Base-by-base conservation (phyloP, 2,888 invertebrate genomes). In the Brassicogethes aeneus region DNA sequence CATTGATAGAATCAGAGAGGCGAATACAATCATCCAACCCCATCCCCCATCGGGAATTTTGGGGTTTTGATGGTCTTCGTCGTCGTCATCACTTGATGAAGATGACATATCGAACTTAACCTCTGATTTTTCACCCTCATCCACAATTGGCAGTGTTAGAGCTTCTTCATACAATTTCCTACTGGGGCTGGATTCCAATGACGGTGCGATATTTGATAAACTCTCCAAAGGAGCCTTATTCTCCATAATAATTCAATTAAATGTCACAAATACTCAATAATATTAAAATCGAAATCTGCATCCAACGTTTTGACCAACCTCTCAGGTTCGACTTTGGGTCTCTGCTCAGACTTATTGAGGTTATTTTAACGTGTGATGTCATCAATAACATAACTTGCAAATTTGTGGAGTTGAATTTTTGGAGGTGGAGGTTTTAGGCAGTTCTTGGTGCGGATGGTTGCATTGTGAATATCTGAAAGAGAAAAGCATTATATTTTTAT, bases 21-120 rank as follows among this genome's bases (percentile, higher is more conserved):
- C 82, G 30, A 85, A 65, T 0, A 95, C 93, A 1, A 95, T 85
- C 14, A 90, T 74, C 92, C 91, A 92, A 5, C 90, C 90, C 83
- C 86, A 90, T 2, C 85, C 89, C 1, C 88, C 88, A 54, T 89
- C 88, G 0, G 87, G 88, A 34, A 82, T 78, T 32, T 71, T 72
- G 0, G 77, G 72, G 51, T 74, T 72, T 57, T 88, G 83, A 35
- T 80, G 43, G 2, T 50, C 44, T 29, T 44, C 44, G 17, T 45
- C 45, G 5, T 29, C 15, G 14, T 23, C 34, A 1, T 43, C 39
- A 15, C 42, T 41, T 1, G 46, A 44, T 7, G 36, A 23, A 15
- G 50, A 46, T 12, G 37, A n/a, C 29, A 52, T 47, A 34, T 51
- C 45, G 30, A 53, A 54, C 30, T 41, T 49, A 15, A 53, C 50